A percentile compares a stretch with the other conserved stretches of the same genome.
Conservation (phyloP, 1,140 invertebrate species). For the Palaemon carinicauda region DNA sequence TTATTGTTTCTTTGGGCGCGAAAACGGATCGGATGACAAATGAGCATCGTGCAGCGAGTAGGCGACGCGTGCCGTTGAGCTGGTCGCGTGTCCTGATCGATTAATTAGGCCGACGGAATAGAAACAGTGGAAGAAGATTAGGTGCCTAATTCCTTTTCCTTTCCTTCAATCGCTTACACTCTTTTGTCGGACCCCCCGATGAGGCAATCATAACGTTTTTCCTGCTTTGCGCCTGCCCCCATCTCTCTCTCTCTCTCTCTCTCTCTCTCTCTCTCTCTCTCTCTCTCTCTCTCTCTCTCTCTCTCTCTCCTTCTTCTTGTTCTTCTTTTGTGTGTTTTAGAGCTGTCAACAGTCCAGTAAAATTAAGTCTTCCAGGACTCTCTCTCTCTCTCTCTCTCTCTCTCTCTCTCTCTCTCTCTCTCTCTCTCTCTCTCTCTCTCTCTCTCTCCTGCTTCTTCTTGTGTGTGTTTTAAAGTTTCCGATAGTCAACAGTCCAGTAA, state of each 20-base stretch:
- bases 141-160: constrained; percentile 7
- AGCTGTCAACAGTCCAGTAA: too few species aligned
- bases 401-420: too few species aligned
- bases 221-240: background rate
- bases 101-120: constrained; percentile 30
- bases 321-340: background rate
- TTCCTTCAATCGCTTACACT: constrained; percentile 14
- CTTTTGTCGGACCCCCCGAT: constrained; percentile 15
- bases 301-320: too few species aligned
- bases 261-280: background rate
- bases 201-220: constrained; percentile 17
- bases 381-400: too few species aligned
- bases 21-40: constrained; percentile 11
- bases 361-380: too few species aligned
- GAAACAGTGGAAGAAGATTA: constrained; percentile 41
- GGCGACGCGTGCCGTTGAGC: constrained; percentile 23
- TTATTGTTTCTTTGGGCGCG: background rate
- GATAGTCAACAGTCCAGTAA: background rate
- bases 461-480: background rate
- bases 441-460: background rate
- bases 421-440: background rate
- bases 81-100: constrained; percentile 27
- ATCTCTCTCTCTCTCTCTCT: background rate
- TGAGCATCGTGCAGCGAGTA: constrained; percentile 6
- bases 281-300: background rate